A percentile compares a stretch with the other conserved stretches of the same genome.
These are phyloP conservation scores for Cyclophora punctaria DNA, from an alignment of 2,888 invertebrate species.

Conservation along the genomic window DNA sequence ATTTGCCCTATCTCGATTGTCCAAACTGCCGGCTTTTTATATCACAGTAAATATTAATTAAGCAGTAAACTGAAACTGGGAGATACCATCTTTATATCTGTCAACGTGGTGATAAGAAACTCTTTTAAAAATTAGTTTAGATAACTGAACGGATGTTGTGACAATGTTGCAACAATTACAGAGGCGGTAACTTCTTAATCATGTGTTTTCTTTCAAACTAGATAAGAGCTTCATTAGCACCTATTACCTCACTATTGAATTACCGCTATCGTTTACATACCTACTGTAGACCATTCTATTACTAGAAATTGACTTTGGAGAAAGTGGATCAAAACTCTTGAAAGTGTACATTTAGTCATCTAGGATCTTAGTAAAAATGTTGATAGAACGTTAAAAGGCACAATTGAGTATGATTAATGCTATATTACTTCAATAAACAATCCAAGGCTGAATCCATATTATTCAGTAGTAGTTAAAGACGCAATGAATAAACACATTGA, in stretches of 20 bases:
- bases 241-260: no score
- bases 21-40: conserved; percentile 29
- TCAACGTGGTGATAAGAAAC: conserved; percentile 31
- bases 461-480: conserved; percentile 30
- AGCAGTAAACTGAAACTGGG: conserved; percentile 38
- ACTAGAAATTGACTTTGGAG: no score
- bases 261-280: no score
- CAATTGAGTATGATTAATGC: no score
- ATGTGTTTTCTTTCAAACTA: conserved; percentile 5
- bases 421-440: no score
- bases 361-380: no score
- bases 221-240: no score
- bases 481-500: conserved; percentile 22
- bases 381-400: no score
- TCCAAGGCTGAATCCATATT: conserved; percentile 28
- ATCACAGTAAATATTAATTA: conserved; percentile 43
- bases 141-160: conserved; percentile 7
- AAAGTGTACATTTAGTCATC: no score
- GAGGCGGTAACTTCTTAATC: no score
- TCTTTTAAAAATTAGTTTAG: conserved; percentile 16
- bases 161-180: conserved; percentile 1
- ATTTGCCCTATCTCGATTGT: conserved; percentile 37
- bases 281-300: no score
- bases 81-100: conserved; percentile 37
- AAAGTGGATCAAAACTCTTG: no score